Conservation (phyloP, 2,888 invertebrate species). For the Amphiduros pacificus region DNA sequence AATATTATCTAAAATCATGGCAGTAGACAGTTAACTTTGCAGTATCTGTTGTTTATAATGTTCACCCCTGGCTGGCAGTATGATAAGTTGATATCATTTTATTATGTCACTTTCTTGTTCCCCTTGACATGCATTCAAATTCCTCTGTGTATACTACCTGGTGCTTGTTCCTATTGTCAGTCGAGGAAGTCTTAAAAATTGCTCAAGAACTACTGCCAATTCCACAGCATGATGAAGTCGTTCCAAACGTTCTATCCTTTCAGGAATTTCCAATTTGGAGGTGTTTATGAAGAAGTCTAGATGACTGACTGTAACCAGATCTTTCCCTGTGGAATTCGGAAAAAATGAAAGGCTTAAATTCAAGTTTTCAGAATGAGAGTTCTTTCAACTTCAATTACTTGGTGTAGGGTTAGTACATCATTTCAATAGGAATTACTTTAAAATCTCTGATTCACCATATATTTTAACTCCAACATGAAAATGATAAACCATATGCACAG, state of each 20-base stretch:
- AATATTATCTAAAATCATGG: neutral
- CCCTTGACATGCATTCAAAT: neutral
- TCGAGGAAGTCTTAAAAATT: conserved; percentile 38
- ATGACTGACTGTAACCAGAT: conserved; percentile 34
- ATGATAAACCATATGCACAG: neutral
- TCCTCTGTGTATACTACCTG: no score
- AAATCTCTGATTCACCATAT: neutral
- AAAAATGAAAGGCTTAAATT: no score
- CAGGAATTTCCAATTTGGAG: conserved; percentile 19
- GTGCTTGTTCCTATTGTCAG: no score
- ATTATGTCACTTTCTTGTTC: neutral
- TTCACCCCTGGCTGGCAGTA: neutral
- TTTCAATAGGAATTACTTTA: neutral
- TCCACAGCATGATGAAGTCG: conserved; percentile 44
- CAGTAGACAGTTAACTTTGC: no score
- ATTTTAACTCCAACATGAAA: neutral
- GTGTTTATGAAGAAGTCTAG: conserved; percentile 32
- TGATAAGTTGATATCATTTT: neutral
- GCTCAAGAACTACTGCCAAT: conserved; percentile 40
- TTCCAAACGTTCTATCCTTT: conserved; percentile 33
- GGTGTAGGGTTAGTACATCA: neutral
- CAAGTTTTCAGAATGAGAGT: no score
- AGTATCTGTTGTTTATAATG: neutral
- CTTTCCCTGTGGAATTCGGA: conserved; percentile 30
- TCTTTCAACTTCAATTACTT: no score